These are phyloP conservation scores for Thamnophis elegans DNA, from an alignment of 2,797 vertebrate species.

Conservation along the genomic window DNA sequence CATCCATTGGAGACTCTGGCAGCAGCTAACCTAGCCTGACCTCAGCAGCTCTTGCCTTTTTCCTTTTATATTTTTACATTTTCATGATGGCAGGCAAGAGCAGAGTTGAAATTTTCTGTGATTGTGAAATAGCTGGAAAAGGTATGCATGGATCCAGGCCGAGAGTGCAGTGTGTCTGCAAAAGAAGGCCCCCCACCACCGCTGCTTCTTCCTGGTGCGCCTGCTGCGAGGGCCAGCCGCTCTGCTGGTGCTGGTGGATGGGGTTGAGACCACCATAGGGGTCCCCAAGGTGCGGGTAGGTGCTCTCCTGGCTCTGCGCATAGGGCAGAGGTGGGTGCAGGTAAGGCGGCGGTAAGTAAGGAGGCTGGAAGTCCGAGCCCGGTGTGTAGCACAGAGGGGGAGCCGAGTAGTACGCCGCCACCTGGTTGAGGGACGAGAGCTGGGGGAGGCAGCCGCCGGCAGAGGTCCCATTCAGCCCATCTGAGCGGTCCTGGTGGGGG, in stretches of 20 bases:
- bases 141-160: conserved; percentile 91
- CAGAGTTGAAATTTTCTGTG: too few relatives aligned
- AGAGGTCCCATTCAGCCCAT: conserved; percentile 85
- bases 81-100: too few relatives aligned
- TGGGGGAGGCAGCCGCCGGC: conserved; percentile 83
- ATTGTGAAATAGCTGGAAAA: too few relatives aligned
- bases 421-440: conserved; percentile 87
- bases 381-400: conserved; percentile 93
- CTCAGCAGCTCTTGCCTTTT: too few relatives aligned
- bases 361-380: conserved; percentile 97
- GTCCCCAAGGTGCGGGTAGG: conserved; percentile 89
- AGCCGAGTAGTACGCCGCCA: conserved; percentile 87
- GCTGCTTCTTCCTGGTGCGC: conserved; percentile 83
- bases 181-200: conserved; percentile 73
- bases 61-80: too few relatives aligned
- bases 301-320: conserved; percentile 87
- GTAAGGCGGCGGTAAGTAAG: conserved; percentile 95
- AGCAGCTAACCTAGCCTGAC: too few relatives aligned
- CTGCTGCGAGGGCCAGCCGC: conserved; percentile 87
- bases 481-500: conserved; percentile 84
- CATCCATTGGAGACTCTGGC: too few relatives aligned
- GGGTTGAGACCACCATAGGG: conserved; percentile 88
- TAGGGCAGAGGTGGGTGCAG: conserved; percentile 90
- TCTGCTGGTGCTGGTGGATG: conserved; percentile 87
- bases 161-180: conserved; percentile 87